phyloP scores from a whole-genome alignment of 2,113 vertebrate species.

The Ia io region DNA sequence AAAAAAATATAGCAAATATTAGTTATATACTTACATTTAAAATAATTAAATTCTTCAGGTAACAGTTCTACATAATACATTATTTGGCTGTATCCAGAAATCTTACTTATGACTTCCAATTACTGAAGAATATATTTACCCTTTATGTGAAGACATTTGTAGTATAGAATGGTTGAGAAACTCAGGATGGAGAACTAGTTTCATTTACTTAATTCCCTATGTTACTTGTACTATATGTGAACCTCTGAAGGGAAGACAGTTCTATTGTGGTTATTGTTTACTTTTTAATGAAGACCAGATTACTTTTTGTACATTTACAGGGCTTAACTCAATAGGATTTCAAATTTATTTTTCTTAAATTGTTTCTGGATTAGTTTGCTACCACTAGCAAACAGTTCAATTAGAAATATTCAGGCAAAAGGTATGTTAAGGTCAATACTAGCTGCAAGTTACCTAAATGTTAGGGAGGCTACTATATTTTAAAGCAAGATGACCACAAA shows the following conservation, averaged over 20 bases:
- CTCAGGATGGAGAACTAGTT: not conserved
- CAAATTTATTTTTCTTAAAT: conserved; percentile 18
- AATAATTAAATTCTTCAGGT: not conserved
- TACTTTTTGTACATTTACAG: conserved; percentile 2
- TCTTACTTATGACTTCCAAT: conserved; percentile 13
- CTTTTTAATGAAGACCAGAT: not conserved
- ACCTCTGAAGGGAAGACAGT: not conserved
- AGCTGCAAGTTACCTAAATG: conserved; percentile 35
- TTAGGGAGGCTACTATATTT: conserved; percentile 57
- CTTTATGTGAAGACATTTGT: not conserved
- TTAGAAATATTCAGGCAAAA: conserved; percentile 58
- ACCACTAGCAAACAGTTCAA: conserved; percentile 54
- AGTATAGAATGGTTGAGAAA: not conserved
- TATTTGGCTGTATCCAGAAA: not conserved
- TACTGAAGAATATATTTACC: not conserved
- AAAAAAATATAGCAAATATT: conserved; percentile 10
- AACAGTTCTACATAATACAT: not conserved
- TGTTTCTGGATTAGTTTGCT: conserved; percentile 62
- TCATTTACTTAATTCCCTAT: conserved; percentile 10
- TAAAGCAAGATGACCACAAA: conserved; percentile 36
- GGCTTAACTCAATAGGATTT: conserved; percentile 40
- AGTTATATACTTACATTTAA: conserved; percentile 19
- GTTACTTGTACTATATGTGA: not conserved
- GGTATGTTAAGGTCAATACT: conserved; percentile 56
- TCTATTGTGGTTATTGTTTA: not conserved